A percentile compares a stretch with the other conserved stretches of the same genome.
phyloP scores from a whole-genome alignment of 2,888 invertebrate genomes.

The Melieria omissa region DNA sequence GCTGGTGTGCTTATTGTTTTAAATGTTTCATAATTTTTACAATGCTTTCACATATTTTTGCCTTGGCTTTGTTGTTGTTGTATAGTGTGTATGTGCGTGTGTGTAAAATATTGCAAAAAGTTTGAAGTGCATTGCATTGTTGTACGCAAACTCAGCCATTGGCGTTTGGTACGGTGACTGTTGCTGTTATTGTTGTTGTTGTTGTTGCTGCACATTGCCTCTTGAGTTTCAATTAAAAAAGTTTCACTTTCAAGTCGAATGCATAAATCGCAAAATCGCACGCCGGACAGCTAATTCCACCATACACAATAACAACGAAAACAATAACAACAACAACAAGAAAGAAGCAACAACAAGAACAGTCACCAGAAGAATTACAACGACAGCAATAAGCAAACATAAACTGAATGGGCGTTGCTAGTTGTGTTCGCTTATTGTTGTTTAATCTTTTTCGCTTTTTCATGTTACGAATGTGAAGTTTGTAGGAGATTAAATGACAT shows the following conservation, averaged over 20 bases:
- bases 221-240: slow-evolving; percentile 32
- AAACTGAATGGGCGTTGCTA: too few relatives aligned
- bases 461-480: too few relatives aligned
- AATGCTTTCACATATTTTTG: background rate
- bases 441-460: too few relatives aligned
- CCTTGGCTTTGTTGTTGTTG: background rate
- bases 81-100: background rate
- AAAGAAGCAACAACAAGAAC: background rate
- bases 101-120: slow-evolving; percentile 19
- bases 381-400: too few relatives aligned
- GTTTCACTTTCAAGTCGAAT: slow-evolving; percentile 31
- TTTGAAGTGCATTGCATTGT: background rate
- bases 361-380: too few relatives aligned
- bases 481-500: too few relatives aligned
- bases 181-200: background rate
- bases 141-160: background rate
- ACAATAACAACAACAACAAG: slow-evolving; percentile 2
- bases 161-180: background rate
- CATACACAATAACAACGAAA: background rate
- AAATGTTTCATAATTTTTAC: slow-evolving; percentile 25
- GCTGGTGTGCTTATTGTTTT: slow-evolving; percentile 16
- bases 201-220: too few relatives aligned
- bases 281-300: slow-evolving; percentile 1
- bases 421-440: too few relatives aligned
- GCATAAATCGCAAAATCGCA: slow-evolving; percentile 24